phyloP scores from a whole-genome alignment of 2,113 vertebrate species.

The Nycticebus coucang region DNA sequence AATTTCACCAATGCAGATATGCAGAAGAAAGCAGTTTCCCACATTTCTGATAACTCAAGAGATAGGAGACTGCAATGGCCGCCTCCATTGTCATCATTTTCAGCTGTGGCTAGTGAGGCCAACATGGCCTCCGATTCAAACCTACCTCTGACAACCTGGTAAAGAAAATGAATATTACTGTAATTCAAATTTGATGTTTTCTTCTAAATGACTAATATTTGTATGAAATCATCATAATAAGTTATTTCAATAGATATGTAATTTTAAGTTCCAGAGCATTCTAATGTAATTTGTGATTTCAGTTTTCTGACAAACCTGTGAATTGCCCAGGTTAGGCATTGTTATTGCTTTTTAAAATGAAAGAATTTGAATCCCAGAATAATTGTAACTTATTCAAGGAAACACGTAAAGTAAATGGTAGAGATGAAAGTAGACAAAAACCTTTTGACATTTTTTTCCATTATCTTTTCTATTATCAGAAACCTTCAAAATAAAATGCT shows the following conservation, averaged over 20 bases:
- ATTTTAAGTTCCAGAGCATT: constrained; percentile 10
- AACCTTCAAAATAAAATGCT: background rate
- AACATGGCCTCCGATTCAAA: background rate
- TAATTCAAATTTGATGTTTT: background rate
- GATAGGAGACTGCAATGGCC: background rate
- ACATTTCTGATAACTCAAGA: background rate
- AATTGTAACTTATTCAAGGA: background rate
- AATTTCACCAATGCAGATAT: background rate
- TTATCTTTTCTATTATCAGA: background rate
- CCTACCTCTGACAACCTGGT: background rate
- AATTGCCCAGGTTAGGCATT: background rate
- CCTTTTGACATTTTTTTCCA: background rate
- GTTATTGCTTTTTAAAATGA: background rate
- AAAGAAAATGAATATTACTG: background rate
- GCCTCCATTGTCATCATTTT: background rate
- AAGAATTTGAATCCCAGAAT: background rate
- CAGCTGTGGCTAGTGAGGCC: background rate
- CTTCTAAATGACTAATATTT: background rate
- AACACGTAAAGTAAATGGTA: background rate
- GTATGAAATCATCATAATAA: constrained; percentile 9
- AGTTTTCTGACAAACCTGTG: background rate
- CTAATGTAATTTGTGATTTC: background rate
- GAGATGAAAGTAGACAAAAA: background rate
- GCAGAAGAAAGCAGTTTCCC: background rate
- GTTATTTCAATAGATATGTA: background rate